Base-by-base conservation (phyloP, 2,888 invertebrate genomes). In the Reticulitermes lucifugus region DNA sequence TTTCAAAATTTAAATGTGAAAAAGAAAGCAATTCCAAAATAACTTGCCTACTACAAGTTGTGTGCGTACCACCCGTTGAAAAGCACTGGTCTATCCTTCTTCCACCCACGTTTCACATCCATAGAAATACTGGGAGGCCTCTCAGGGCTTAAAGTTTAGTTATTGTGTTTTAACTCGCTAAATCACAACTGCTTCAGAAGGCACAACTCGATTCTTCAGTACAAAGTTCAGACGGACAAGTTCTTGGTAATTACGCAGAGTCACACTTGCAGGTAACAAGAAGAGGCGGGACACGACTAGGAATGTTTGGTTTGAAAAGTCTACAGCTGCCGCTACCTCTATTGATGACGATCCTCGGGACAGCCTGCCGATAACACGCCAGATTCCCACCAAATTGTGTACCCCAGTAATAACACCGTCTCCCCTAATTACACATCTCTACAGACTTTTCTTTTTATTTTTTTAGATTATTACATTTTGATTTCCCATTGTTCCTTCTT, bases 191-290 rank as follows among this genome's bases (percentile, higher is more conserved):
- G 55, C 14, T 14, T 14, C 18, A 2, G 21, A 55, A 55, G 18
- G 41, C 65, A 65, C 7, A 25, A 29, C 73, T 29, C 35, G 41
- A 18, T 81, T 81, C 81, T 81, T 81, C 81, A 81, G 43, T 81
- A 46, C 3, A 81, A 46, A 77, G 41, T 21, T 22, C 7, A 35
- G 35, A 21, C 22, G 35, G 51, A 2, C 22, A n/a, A 77, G 77
- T 41, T 4, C 77, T 46, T 46, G 77, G 77, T 77, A 77, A 77
- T 77, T 46, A 77, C 77, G 41, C 9, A 21, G 5, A 81, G 81
- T 81, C 81, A 81, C 81, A 81, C 81, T 81, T 81, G 51, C 14
- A 81, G 70, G 81, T 81, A 81, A 81, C 81, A 81, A 81, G 81
- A 81, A 81, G 65, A n/a, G 81, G 81, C 65, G 81, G 65, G 10